A percentile compares a stretch with the other conserved stretches of the same genome.
These are phyloP conservation scores for Drosophila recens DNA, from an alignment of 2,888 invertebrate genomes.

Conservation along the genomic window DNA sequence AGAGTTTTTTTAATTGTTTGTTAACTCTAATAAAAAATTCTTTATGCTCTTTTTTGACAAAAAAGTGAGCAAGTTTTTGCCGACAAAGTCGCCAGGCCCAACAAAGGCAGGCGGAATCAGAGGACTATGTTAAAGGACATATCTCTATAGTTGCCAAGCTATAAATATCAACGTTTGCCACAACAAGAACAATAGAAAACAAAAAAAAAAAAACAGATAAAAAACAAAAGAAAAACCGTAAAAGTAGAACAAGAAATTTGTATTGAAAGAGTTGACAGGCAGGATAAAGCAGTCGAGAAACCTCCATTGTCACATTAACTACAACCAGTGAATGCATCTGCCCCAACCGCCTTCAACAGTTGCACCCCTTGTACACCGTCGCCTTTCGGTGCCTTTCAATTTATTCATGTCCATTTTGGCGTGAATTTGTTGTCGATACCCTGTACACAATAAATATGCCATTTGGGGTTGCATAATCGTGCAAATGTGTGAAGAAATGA, in stretches of 20 bases:
- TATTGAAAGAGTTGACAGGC: constrained; percentile 59
- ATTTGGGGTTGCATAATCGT: not conserved
- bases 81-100: constrained; percentile 40
- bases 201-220: not conserved
- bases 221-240: constrained; percentile 15
- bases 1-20: not conserved
- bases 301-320: constrained; percentile 62
- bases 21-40: not conserved
- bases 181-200: constrained; percentile 10
- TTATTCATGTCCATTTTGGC: constrained; percentile 75
- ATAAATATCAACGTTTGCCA: constrained; percentile 43
- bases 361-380: not conserved
- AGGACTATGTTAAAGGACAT: constrained; percentile 17
- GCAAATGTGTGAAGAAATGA: not conserved
- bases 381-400: constrained; percentile 64
- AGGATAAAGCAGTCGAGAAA: constrained; percentile 55
- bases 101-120: constrained; percentile 31
- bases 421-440: constrained; percentile 63
- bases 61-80: constrained; percentile 16
- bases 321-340: constrained; percentile 38
- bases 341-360: constrained; percentile 9
- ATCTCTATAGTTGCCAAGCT: constrained; percentile 22
- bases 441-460: constrained; percentile 2
- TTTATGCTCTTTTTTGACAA: not conserved
- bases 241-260: constrained; percentile 50